phyloP scores from a whole-genome alignment of 92 coral and sea anemone species.

The Palythoa caribaeorum region DNA sequence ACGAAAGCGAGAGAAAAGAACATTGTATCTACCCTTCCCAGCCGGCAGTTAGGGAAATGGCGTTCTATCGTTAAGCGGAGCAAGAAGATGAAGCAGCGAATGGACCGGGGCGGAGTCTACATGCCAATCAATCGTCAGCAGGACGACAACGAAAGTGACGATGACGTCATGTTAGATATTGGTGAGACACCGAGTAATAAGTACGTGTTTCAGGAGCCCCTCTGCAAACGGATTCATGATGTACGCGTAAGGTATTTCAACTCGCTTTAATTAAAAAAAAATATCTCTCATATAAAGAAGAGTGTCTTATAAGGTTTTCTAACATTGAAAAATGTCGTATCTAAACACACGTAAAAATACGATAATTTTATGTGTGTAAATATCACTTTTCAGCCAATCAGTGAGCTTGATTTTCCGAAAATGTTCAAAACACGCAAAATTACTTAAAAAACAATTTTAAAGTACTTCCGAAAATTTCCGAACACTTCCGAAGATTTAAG shows the following conservation, averaged over 20 bases:
- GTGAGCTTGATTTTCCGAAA: too few species aligned
- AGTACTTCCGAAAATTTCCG: too few species aligned
- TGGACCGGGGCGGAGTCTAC: constrained; percentile 14
- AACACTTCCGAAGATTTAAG: too few species aligned
- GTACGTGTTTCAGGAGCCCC: constrained; percentile 41
- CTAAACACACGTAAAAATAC: too few species aligned
- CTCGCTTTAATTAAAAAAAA: too few species aligned
- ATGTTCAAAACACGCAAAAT: too few species aligned
- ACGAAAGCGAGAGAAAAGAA: constrained; percentile 39
- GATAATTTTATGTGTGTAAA: too few species aligned
- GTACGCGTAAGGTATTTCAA: neutral
- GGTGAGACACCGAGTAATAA: constrained; percentile 36
- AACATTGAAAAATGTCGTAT: neutral
- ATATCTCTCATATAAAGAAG: neutral
- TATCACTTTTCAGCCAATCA: too few species aligned
- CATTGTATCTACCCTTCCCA: constrained; percentile 67
- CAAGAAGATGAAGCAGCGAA: constrained; percentile 4
- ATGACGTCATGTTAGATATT: constrained; percentile 47
- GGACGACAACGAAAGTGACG: constrained; percentile 65
- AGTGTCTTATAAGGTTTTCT: neutral
- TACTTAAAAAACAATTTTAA: too few species aligned
- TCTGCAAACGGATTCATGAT: constrained; percentile 16
- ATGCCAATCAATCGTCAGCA: constrained; percentile 29
- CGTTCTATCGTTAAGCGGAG: constrained; percentile 1
- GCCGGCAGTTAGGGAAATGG: constrained; percentile 80